phyloP scores from a whole-genome alignment of 2,797 vertebrate species.

The Choloepus didactylus region DNA sequence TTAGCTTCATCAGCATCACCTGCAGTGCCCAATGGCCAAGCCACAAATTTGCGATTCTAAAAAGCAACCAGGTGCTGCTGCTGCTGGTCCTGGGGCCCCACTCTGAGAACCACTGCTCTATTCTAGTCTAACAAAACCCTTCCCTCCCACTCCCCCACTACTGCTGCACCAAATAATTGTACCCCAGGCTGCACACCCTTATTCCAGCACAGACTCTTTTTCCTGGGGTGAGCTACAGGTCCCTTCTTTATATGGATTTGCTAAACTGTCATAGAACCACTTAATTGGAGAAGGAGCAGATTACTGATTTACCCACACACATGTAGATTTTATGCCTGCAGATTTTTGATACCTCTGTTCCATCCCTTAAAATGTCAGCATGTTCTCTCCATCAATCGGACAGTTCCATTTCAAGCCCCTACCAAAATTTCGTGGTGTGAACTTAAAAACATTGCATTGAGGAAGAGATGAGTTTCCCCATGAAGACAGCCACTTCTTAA shows the following conservation, averaged over 20 bases:
- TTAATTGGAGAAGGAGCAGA: conserved; percentile 50
- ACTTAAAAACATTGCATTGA: conserved; percentile 65
- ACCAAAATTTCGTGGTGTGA: conserved; percentile 50
- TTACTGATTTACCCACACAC: conserved; percentile 63
- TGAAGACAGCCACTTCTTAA: background rate
- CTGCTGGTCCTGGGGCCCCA: background rate
- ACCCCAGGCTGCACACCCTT: background rate
- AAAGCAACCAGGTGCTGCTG: background rate
- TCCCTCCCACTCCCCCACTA: too few relatives aligned
- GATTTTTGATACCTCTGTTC: conserved; percentile 62
- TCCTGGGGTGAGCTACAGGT: background rate
- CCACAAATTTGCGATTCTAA: background rate
- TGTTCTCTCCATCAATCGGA: conserved; percentile 57
- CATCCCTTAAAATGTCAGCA: conserved; percentile 66
- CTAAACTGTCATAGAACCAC: background rate
- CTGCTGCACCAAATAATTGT: background rate
- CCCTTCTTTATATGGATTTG: background rate
- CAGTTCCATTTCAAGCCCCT: conserved; percentile 26
- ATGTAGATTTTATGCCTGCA: conserved; percentile 48
- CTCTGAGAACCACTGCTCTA: background rate
- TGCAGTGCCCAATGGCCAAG: background rate
- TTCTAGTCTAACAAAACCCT: background rate
- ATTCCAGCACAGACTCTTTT: background rate
- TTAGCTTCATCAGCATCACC: background rate
- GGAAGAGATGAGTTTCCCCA: conserved; percentile 2